Evolutionary conservation across 2,888 invertebrate genomes (phyloP).

Genomic region (Axea sp.): DNA sequence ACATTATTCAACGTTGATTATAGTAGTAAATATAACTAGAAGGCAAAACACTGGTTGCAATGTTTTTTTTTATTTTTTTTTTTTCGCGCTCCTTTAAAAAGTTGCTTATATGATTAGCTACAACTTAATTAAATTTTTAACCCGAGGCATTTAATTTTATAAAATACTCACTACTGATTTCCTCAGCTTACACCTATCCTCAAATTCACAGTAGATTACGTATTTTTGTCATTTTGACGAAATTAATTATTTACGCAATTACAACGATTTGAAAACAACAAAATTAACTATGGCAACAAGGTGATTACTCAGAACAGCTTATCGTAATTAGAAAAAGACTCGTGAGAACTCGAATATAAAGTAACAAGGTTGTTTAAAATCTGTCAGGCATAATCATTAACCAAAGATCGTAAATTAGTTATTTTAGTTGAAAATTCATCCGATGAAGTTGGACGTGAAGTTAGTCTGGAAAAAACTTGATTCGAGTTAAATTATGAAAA

Average conservation of each 20-base stretch:
- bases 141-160: conserved; percentile 50
- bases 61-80: too few relatives aligned
- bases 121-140: conserved; percentile 43
- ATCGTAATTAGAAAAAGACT: too few relatives aligned
- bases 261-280: too few relatives aligned
- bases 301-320: too few relatives aligned
- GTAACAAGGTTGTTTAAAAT: conserved; percentile 31
- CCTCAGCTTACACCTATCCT: conserved; percentile 22
- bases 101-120: conserved; percentile 28
- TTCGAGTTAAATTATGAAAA: conserved; percentile 36
- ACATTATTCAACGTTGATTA: too few relatives aligned
- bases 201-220: conserved; percentile 22
- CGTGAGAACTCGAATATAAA: conserved; percentile 3
- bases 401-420: conserved; percentile 39
- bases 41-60: too few relatives aligned
- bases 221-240: too few relatives aligned
- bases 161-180: conserved; percentile 15
- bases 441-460: conserved; percentile 41
- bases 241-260: too few relatives aligned
- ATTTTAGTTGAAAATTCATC: conserved; percentile 34
- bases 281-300: too few relatives aligned
- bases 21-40: too few relatives aligned
- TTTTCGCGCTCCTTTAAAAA: too few relatives aligned
- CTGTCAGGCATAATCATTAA: conserved; percentile 14
- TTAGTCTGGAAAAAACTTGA: conserved; percentile 29